Evolutionary conservation across 1,140 invertebrate species (phyloP), one percentile per base, ranked within the genome.

Genomic region (Brachionus plicatilis): DNA sequence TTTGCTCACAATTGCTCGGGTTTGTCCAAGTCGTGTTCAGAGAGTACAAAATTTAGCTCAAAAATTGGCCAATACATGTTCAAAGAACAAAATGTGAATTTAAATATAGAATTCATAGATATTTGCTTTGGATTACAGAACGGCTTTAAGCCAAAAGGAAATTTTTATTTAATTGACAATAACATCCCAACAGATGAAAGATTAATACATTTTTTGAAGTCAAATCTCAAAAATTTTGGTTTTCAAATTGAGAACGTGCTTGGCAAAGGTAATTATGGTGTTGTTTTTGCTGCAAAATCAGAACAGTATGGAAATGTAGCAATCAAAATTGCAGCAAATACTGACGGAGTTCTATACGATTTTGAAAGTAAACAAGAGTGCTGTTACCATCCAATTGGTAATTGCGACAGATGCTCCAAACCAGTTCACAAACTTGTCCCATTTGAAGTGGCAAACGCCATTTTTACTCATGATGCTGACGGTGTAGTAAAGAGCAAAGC

Each of bases 81-180:
- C 14, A 47, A 53, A 7, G 72, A 76, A 33, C 20, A 50, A 14
- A 50, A 45, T 20, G 11, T 50, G 11, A 76, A 76, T 76, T 50
- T 76, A 12, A 50, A 76, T 50, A 76, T 76, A 50, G 72, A 76
- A 76, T 76, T 76, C 27, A 76, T 76, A 14, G 72, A 76, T 29
- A 50, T 76, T 4, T 76, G 72, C 4, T 29, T 14, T 50, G 45
- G 72, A 12, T 7, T 76, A 76, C 53, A 76, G 14, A 76, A 76
- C 27, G 45, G 43, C 14, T 27, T 76, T 29, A 76, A 53, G 53
- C 43, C n/a, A 20, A 76, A 47, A 12, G 45, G 45, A 50, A 50
- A 76, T 27, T 76, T 50, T 29, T 76, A 76, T 27, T 76, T 76
- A 20, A 20, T 76, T 20, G 72, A 76, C 29, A 76, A 76, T 33